phyloP scores from a whole-genome alignment of 2,888 invertebrate species.

The Eustalomyia histrio region DNA sequence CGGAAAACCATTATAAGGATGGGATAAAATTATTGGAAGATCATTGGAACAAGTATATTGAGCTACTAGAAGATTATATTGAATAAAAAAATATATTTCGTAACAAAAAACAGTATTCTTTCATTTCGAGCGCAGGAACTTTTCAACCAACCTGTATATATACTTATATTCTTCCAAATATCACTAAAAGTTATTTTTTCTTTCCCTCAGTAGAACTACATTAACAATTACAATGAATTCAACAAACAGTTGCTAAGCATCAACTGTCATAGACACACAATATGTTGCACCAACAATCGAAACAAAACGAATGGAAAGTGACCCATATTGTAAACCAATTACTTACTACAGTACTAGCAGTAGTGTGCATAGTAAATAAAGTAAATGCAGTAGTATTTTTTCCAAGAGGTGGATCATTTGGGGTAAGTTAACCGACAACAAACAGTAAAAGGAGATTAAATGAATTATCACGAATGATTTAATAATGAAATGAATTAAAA shows the following conservation, averaged over 20 bases:
- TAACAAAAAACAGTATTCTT: too few species aligned
- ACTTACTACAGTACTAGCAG: slow-evolving; percentile 28
- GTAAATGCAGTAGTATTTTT: slow-evolving; percentile 68
- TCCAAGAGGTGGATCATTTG: slow-evolving; percentile 72
- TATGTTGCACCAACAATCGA: slow-evolving; percentile 38
- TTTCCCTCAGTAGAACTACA: background rate
- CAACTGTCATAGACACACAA: slow-evolving; percentile 49
- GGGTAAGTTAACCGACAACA: slow-evolving; percentile 67
- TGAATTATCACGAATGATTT: background rate
- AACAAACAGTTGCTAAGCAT: slow-evolving; percentile 56
- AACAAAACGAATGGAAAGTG: slow-evolving; percentile 16
- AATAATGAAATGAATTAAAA: background rate
- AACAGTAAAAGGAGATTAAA: background rate
- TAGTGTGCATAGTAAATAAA: slow-evolving; percentile 9
- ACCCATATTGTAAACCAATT: slow-evolving; percentile 34
- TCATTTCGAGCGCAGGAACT: too few species aligned
- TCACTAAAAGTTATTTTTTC: slow-evolving; percentile 9
- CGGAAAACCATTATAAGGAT: too few species aligned
- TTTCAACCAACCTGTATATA: too few species aligned
- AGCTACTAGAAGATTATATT: too few species aligned
- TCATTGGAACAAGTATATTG: too few species aligned
- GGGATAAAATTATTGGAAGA: too few species aligned
- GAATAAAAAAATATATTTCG: too few species aligned
- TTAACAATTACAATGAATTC: slow-evolving; percentile 28
- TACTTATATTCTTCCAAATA: too few species aligned